These are phyloP conservation scores for Apaloderma vittatum DNA, from an alignment of 2,113 vertebrate genomes.

Conservation along the genomic window DNA sequence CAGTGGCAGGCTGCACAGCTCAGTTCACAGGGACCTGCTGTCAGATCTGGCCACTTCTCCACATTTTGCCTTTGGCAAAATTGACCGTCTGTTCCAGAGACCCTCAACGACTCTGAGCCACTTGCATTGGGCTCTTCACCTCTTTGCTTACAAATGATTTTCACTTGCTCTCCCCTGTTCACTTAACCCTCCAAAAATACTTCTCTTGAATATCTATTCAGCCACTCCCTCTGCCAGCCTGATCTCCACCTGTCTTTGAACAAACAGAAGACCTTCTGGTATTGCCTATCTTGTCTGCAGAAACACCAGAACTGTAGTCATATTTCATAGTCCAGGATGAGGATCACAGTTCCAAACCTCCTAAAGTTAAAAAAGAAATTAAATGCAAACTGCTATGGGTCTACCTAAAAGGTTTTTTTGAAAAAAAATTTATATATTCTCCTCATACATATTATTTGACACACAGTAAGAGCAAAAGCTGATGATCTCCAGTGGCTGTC, in stretches of 20 bases:
- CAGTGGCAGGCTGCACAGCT: neutral
- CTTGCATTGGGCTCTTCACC: neutral
- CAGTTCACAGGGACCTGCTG: neutral
- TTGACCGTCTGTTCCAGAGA: neutral
- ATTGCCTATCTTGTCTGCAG: neutral
- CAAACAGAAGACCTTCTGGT: neutral
- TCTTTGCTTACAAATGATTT: neutral
- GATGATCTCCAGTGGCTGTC: neutral
- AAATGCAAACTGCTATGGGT: neutral
- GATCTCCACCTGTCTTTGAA: neutral
- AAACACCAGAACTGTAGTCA: neutral
- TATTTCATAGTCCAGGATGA: neutral
- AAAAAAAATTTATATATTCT: neutral
- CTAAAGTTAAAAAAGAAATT: neutral
- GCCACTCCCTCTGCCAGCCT: neutral
- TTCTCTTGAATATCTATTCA: neutral
- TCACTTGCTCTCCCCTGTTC: neutral
- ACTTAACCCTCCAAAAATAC: neutral
- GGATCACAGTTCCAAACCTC: neutral
- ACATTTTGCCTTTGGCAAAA: neutral
- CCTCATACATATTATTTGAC: neutral
- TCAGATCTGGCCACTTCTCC: fast-evolving
- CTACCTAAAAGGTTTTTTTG: neutral
- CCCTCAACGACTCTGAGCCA: neutral
- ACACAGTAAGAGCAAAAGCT: neutral